Conservation (phyloP, 2,797 vertebrate genomes). For the Hafferia zeledoni region DNA sequence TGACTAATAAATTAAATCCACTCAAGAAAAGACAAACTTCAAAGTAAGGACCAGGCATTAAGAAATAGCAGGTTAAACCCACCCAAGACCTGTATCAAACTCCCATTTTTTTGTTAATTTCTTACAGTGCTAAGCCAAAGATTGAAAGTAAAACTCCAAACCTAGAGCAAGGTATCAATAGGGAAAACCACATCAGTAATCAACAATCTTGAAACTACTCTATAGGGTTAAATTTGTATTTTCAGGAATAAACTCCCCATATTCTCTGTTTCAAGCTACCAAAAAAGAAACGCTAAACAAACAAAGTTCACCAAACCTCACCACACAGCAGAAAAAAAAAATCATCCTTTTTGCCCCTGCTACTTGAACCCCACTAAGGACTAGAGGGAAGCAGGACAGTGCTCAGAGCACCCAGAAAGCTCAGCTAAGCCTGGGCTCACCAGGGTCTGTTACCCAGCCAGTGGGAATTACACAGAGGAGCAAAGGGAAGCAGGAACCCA, state of each 20-base stretch:
- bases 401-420: neutral
- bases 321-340: neutral
- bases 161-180: neutral
- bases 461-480: neutral
- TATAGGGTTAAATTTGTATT: neutral
- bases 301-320: neutral
- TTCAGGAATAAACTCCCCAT: neutral
- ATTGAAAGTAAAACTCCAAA: neutral
- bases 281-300: neutral
- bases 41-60: neutral
- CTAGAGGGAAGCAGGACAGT: neutral
- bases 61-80: neutral
- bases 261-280: neutral
- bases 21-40: conserved; percentile 4
- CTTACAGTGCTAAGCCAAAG: neutral
- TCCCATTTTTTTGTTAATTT: neutral
- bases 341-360: neutral
- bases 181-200: neutral
- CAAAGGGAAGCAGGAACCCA: neutral
- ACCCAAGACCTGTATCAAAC: neutral
- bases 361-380: neutral
- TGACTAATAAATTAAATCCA: neutral
- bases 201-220: neutral
- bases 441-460: neutral
- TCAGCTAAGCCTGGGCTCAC: neutral